Evolutionary conservation across 2,888 invertebrate species (phyloP).

Genomic region (Acanthopleura granulata): DNA sequence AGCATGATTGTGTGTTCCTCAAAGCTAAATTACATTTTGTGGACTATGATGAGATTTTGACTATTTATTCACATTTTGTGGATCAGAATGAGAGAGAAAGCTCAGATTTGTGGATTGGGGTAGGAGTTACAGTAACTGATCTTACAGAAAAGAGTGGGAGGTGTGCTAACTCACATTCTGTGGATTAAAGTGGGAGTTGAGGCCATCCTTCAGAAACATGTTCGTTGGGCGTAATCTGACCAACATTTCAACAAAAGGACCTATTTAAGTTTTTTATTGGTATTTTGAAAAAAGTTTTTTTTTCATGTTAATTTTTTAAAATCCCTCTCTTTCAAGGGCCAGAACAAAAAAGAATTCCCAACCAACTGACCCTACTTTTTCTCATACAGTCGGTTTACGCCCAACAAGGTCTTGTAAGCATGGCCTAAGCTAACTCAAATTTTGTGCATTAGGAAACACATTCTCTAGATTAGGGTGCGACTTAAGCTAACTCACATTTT

Average conservation of each 20-base stretch:
- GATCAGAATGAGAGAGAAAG: neutral
- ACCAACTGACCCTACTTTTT: no score
- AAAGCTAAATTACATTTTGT: neutral
- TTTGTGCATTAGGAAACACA: neutral
- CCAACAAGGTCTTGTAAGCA: no score
- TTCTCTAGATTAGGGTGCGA: conserved; percentile 15
- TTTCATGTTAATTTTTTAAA: no score
- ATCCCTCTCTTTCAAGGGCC: no score
- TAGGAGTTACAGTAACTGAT: neutral
- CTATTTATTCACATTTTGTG: neutral
- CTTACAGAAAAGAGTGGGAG: neutral
- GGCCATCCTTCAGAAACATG: no score
- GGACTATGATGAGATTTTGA: neutral
- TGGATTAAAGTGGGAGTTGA: neutral
- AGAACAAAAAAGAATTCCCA: no score
- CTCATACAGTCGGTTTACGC: no score
- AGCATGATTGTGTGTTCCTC: no score
- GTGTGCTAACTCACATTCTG: conserved; percentile 17
- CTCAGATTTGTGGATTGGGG: neutral
- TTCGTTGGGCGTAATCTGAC: no score
- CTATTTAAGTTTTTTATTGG: no score
- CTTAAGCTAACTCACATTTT: neutral
- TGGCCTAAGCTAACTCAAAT: neutral
- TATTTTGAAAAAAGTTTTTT: no score
- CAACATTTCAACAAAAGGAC: no score